A percentile compares a stretch with the other conserved stretches of the same genome.
Conservation (phyloP, 2,113 vertebrate species). For the Amblyopsis rosae region DNA sequence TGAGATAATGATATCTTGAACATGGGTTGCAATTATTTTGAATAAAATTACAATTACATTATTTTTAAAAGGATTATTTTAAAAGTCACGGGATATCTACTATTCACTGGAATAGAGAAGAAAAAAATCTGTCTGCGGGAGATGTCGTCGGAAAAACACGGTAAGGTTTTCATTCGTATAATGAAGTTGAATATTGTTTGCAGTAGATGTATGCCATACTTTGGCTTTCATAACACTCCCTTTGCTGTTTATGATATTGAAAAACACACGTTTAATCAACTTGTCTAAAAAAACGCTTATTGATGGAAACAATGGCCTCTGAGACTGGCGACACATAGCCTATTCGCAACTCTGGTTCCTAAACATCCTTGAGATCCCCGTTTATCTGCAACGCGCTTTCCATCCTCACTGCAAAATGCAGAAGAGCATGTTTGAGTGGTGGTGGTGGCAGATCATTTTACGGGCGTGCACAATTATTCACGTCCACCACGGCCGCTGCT, state of each 20-base stretch:
- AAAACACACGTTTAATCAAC: constrained; percentile 1
- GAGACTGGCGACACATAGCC: neutral
- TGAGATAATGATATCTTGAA: constrained; percentile 54
- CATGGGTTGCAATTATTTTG: constrained; percentile 57
- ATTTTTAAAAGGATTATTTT: constrained; percentile 10
- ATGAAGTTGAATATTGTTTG: neutral
- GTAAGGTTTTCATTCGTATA: constrained; percentile 54
- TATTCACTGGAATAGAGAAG: constrained; percentile 22
- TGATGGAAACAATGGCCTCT: neutral
- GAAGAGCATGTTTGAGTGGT: too few relatives aligned
- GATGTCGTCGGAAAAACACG: constrained; percentile 82
- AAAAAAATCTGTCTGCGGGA: constrained; percentile 38
- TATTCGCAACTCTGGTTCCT: neutral
- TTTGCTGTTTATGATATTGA: constrained; percentile 1
- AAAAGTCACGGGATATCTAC: neutral
- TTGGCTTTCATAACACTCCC: neutral
- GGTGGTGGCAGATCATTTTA: too few relatives aligned
- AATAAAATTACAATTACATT: constrained; percentile 38
- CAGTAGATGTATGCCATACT: constrained; percentile 15
- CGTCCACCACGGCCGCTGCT: too few relatives aligned
- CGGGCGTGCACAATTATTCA: too few relatives aligned
- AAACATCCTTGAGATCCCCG: constrained; percentile 18
- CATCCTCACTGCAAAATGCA: neutral
- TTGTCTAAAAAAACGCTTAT: neutral
- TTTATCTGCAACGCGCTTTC: constrained; percentile 35